These are phyloP conservation scores for Ceuthmochares aereus DNA, from an alignment of 2,113 vertebrate species.

Conservation along the genomic window DNA sequence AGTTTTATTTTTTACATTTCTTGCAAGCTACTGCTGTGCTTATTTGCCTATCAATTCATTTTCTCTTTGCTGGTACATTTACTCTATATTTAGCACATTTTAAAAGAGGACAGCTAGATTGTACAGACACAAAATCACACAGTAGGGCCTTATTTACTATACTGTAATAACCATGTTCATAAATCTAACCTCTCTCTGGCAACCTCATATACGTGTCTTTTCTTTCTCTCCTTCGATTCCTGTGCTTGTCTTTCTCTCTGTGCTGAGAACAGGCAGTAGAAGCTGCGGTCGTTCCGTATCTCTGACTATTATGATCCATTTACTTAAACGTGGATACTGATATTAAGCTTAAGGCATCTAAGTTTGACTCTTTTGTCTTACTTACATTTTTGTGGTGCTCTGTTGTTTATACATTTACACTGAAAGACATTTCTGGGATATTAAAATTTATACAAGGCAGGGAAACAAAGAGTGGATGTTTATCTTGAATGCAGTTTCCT, in stretches of 20 bases:
- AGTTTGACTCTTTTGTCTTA: conserved; percentile 48
- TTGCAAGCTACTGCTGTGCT: conserved; percentile 64
- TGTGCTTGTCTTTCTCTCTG: not conserved
- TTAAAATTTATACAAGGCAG: conserved; percentile 36
- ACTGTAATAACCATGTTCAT: conserved; percentile 65
- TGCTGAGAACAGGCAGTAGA: not conserved
- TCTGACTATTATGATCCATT: conserved; percentile 28
- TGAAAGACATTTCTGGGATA: conserved; percentile 24
- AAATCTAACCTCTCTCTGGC: conserved; percentile 49
- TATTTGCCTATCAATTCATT: conserved; percentile 76
- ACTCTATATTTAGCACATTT: conserved; percentile 72
- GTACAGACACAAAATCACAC: conserved; percentile 57
- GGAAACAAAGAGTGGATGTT: not conserved
- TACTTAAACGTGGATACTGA: not conserved
- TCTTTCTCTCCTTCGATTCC: conserved; percentile 8
- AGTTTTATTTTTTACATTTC: conserved; percentile 48
- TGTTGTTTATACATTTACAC: conserved; percentile 18
- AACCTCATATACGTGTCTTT: conserved; percentile 32
- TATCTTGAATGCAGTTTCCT: conserved; percentile 8
- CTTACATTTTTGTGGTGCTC: conserved; percentile 32
- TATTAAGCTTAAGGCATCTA: conserved; percentile 32
- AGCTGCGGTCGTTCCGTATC: not conserved
- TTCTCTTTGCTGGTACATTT: conserved; percentile 65
- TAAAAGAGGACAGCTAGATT: conserved; percentile 68
- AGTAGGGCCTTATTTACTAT: conserved; percentile 58